Evolutionary conservation across 2,113 vertebrate genomes (phyloP).

Genomic region (Siniperca chuatsi): DNA sequence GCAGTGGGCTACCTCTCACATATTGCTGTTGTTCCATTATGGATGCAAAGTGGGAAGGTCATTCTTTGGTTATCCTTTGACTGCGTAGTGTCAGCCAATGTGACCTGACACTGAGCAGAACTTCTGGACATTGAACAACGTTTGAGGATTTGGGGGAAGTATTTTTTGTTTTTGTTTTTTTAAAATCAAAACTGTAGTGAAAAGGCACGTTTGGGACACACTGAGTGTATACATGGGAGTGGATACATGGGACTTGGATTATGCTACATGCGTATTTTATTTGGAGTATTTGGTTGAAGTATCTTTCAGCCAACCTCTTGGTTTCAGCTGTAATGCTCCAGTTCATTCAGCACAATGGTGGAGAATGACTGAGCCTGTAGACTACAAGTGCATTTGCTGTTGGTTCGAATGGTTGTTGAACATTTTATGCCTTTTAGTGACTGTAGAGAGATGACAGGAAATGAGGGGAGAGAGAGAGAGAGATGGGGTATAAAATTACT

Average conservation of each 20-base stretch:
- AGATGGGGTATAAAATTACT: not conserved
- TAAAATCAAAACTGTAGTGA: not conserved
- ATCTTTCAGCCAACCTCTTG: not conserved
- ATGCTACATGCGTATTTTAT: not conserved
- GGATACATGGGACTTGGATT: not conserved
- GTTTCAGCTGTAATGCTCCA: not conserved
- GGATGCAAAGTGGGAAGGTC: not conserved
- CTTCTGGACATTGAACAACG: not conserved
- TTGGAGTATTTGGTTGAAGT: not conserved
- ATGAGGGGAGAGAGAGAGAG: not conserved
- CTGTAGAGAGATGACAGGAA: not conserved
- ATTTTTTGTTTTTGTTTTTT: not conserved
- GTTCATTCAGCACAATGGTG: not conserved
- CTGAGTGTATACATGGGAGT: not conserved
- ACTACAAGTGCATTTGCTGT: not conserved
- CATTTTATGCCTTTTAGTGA: not conserved
- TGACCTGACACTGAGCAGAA: not conserved
- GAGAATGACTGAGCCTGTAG: not conserved
- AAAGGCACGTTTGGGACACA: not conserved
- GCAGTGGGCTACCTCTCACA: not conserved
- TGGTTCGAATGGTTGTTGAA: not conserved
- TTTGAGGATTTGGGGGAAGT: not conserved
- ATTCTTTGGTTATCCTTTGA: not conserved
- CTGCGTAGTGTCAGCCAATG: not conserved
- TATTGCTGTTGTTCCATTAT: not conserved